A percentile compares a stretch with the other conserved stretches of the same genome.
Evolutionary conservation across 2,888 invertebrate species (phyloP).

Genomic region (Folsomia candida): DNA sequence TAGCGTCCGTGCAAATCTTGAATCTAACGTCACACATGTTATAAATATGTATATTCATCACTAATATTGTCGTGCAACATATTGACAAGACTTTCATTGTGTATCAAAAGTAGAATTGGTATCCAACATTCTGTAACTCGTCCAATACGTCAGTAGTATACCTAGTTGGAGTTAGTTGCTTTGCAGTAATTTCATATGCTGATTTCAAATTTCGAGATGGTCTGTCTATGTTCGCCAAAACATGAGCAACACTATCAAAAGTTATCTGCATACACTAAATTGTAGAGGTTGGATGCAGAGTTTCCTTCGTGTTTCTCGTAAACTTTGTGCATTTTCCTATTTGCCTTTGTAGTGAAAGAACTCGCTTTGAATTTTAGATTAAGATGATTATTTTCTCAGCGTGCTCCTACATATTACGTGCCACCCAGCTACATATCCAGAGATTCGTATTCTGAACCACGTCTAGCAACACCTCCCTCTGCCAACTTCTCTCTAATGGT

Average conservation of each 20-base stretch:
- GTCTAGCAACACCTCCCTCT: not conserved
- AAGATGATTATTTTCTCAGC: not conserved
- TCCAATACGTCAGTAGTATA: not conserved
- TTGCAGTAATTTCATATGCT: conserved; percentile 39
- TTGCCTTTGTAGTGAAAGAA: conserved; percentile 2
- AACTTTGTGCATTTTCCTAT: conserved; percentile 30
- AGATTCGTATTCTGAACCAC: not conserved
- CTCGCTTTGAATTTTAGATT: not conserved
- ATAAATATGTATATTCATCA: too few species aligned
- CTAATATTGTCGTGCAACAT: too few species aligned
- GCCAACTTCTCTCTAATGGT: too few species aligned
- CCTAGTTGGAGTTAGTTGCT: not conserved
- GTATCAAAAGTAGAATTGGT: too few species aligned
- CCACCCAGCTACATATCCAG: not conserved
- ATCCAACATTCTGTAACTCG: not conserved
- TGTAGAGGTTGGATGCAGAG: not conserved
- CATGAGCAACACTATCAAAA: conserved; percentile 18
- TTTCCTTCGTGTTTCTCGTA: conserved; percentile 41
- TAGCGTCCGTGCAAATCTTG: too few species aligned
- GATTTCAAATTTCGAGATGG: conserved; percentile 36
- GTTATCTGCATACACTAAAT: conserved; percentile 1
- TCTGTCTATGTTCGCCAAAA: conserved; percentile 24
- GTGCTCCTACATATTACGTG: not conserved
- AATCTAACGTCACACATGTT: too few species aligned
- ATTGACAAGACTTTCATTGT: too few species aligned